These are phyloP conservation scores for Cololabis saira DNA, from an alignment of 2,113 vertebrate species.

Conservation along the genomic window DNA sequence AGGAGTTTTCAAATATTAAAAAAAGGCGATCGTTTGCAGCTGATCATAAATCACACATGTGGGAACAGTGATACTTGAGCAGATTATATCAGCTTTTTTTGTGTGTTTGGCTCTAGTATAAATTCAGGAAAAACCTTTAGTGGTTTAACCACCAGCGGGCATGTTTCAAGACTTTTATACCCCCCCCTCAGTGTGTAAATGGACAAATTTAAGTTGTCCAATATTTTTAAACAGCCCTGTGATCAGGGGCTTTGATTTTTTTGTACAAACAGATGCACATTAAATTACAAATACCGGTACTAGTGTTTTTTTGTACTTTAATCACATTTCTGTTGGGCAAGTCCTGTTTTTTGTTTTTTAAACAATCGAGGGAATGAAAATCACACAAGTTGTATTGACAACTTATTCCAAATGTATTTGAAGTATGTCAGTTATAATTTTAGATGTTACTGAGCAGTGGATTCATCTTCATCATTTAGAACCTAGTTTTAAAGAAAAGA, in stretches of 20 bases:
- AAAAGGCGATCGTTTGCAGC: too few species aligned
- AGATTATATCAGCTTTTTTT: too few species aligned
- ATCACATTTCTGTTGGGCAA: constrained; percentile 24
- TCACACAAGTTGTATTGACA: constrained; percentile 24
- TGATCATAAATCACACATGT: too few species aligned
- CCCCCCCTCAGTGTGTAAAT: too few species aligned
- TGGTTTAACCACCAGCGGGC: too few species aligned
- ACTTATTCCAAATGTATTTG: constrained; percentile 49
- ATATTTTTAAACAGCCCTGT: too few species aligned
- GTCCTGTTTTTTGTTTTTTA: constrained; percentile 21
- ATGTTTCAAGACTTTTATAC: too few species aligned
- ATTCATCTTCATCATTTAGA: constrained; percentile 26
- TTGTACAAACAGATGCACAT: constrained; percentile 43
- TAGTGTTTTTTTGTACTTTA: constrained; percentile 47
- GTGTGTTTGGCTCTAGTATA: too few species aligned
- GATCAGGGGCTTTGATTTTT: neutral
- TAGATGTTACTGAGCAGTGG: constrained; percentile 77
- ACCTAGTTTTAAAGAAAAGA: constrained; percentile 6
- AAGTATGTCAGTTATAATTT: constrained; percentile 83
- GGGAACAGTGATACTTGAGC: too few species aligned
- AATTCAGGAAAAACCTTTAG: too few species aligned
- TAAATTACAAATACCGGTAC: constrained; percentile 44
- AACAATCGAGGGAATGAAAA: constrained; percentile 26
- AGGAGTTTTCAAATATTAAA: too few species aligned
- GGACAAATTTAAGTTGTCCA: too few species aligned